Evolutionary conservation across 2,113 vertebrate genomes (phyloP), one percentile per base, ranked within the genome.

Genomic region (Marmota flaviventris): DNA sequence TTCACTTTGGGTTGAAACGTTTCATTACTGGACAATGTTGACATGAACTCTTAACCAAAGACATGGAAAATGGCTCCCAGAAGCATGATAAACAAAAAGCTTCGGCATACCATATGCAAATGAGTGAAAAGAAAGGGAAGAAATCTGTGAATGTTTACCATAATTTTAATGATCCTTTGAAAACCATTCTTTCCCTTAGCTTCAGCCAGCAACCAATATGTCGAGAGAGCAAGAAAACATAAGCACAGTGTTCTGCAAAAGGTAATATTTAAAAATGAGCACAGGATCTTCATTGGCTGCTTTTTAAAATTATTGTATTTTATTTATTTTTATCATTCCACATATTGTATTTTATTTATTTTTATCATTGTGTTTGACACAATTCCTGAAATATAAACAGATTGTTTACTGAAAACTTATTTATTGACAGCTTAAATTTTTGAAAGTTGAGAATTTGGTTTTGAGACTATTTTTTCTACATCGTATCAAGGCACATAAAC

Each of bases 41-140:
- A 81, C 76, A 89, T 4, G 39, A 89, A 79, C 45, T 89, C n/a
- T 92, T 93, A 95, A 89, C 63, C 39, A 95, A 86, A 81, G 39
- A 72, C 48, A 34, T 22, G 58, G 77, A 81, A 11, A 37, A 82
- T 85, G 42, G 32, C 39, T 91, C 56, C 51, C n/a, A 94, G 76
- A 78, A 96, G 77, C 70, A 81, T 63, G 51, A 67, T 63, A 93
- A 88, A 39, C 42, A 95, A 82, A 93, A 17, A 39, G 32, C 65
- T 90, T 95, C 9, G 32, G 34, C 14, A 94, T 37, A 69, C 3
- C 7, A 20, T 53, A 69, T 70, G 24, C 8, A 90, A 34, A 69
- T 5, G 32, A 92, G 79, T 82, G 67, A 67, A 61, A 94, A 22
- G 85, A 37, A 82, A 25, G 0, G 4, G 45, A 39, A 81, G 61